A percentile compares a stretch with the other conserved stretches of the same genome.
phyloP scores from a whole-genome alignment of 2,888 invertebrate species.

The Lasioglossum lativentre region DNA sequence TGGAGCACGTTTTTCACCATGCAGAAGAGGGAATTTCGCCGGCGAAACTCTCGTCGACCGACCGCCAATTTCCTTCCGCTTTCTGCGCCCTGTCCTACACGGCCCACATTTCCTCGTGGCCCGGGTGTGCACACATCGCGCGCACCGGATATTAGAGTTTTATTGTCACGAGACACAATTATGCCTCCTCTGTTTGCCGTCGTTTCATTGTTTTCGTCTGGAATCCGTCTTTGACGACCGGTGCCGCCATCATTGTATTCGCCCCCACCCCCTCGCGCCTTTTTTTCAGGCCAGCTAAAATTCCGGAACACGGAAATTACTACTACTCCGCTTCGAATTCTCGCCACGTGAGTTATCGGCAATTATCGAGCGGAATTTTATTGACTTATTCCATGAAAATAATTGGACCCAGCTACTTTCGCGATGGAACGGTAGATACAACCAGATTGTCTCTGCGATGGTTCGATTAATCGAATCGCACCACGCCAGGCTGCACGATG shows the following conservation, averaged over 20 bases:
- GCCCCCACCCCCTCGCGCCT: background rate
- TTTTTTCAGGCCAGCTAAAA: background rate
- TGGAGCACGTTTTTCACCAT: conserved; percentile 12
- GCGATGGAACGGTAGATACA: background rate
- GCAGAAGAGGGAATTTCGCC: conserved; percentile 19
- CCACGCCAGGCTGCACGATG: background rate
- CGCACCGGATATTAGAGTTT: conserved; percentile 69
- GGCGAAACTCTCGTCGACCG: conserved; percentile 55
- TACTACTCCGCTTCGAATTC: background rate
- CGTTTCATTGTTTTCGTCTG: background rate
- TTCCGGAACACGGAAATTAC: no score
- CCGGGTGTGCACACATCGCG: conserved; percentile 25
- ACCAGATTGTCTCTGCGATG: background rate
- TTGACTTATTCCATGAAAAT: background rate
- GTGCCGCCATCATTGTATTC: background rate
- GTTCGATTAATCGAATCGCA: background rate
- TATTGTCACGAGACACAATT: conserved; percentile 62
- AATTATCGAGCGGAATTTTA: background rate
- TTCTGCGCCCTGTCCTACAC: conserved; percentile 44
- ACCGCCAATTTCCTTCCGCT: conserved; percentile 65
- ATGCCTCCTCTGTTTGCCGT: conserved; percentile 34
- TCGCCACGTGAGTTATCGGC: background rate
- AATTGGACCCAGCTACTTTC: background rate
- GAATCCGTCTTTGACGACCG: conserved; percentile 7
- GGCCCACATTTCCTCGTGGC: conserved; percentile 42